Base-by-base conservation (phyloP, 1,140 invertebrate species). In the Hirudo medicinalis region DNA sequence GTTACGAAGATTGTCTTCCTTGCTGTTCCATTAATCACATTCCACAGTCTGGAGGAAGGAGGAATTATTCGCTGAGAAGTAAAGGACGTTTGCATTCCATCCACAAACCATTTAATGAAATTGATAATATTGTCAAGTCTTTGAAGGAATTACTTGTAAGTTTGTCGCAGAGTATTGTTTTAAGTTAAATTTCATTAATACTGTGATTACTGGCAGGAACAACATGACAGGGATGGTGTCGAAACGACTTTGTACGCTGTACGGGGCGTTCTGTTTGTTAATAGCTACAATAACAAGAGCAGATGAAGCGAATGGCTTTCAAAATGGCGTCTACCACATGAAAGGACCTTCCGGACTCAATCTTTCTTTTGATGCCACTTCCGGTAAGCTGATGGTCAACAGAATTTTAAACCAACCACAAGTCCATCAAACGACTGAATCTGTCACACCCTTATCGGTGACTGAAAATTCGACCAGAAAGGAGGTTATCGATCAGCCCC, bases 361-460 rank as follows among this genome's bases (percentile, higher is more conserved):
- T 32, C 0, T 20, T 22, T 63, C 57, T 3, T 32, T 63, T 20
- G 13, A 63, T 63, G 29, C 57, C 57, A 32, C 29, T 25, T 25
- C 11, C 8, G 57, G 57, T 32, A n/a, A 13, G 11, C 57, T 63
- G 22, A n/a, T 63, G 11, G 29, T 63, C 57, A 63, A 63, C 20
- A 63, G 57, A 63, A 63, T 63, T 13, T 32, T 63, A 49, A 49
- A 49, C 43, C 43, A 49, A 25, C 57, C 57, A 25, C 57, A 22
- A 63, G 29, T 32, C 15, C 17, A 22, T 63, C 22, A 22, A n/a
- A 63, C 19, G 11, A 63, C 57, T 63, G 19, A n/a, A 4, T 4
- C 55, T 60, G 27, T 27, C 55, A 60, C 55, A 22, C 4, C 57
- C 8, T 3, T 25, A 5, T n/a, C 54, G 25, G 19, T 32, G 22